Evolutionary conservation across 2,888 invertebrate species (phyloP).

Genomic region (Suillia variegata): DNA sequence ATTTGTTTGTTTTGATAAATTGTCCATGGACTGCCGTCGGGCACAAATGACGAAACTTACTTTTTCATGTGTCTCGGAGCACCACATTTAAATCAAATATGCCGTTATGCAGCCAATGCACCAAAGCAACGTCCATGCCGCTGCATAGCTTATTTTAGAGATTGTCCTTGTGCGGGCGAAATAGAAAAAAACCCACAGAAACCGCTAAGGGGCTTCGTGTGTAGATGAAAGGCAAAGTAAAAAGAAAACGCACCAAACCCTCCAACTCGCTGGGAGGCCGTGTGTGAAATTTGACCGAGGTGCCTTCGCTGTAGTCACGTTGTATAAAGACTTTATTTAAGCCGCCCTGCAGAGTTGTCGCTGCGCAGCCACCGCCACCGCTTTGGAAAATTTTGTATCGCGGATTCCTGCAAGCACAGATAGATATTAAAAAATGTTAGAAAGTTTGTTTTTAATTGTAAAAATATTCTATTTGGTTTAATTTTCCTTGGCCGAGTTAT

Average conservation of each 20-base stretch:
- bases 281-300: constrained; percentile 92
- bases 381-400: constrained; percentile 54
- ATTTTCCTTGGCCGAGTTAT: background rate
- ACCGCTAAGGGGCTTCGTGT: too few relatives aligned
- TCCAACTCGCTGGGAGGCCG: constrained; percentile 93
- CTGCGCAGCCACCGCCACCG: constrained; percentile 36
- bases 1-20: too few relatives aligned
- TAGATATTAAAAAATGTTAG: too few relatives aligned
- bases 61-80: constrained; percentile 96
- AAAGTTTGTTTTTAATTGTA: too few relatives aligned
- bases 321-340: constrained; percentile 86
- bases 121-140: constrained; percentile 93
- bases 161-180: too few relatives aligned
- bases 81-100: constrained; percentile 94
- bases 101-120: constrained; percentile 96
- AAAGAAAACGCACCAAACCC: constrained; percentile 77
- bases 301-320: constrained; percentile 95
- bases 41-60: constrained; percentile 62
- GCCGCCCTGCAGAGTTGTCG: background rate
- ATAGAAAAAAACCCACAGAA: too few relatives aligned
- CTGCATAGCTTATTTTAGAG: too few relatives aligned
- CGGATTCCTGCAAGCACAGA: too few relatives aligned
- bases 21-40: too few relatives aligned
- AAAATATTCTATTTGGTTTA: background rate
- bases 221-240: too few relatives aligned